A percentile compares a stretch with the other conserved stretches of the same genome.
Conservation (phyloP, 2,888 invertebrate genomes). For the Fragum sueziense region DNA sequence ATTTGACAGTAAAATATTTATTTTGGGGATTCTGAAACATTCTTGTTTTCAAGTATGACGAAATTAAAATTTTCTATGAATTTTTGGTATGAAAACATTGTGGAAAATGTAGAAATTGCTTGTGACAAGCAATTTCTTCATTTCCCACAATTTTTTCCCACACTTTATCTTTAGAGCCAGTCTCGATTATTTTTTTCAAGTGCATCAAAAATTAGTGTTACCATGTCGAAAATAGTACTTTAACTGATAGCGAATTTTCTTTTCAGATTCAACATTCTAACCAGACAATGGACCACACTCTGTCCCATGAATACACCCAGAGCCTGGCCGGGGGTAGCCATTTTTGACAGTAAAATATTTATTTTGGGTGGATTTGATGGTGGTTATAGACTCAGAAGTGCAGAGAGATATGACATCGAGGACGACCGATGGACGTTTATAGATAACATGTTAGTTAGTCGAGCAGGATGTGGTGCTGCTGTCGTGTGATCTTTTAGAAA, state of each 20-base stretch:
- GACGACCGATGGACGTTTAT: constrained; percentile 90
- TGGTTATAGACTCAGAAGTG: constrained; percentile 94
- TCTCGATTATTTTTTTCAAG: too few relatives aligned
- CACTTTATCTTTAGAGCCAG: background rate
- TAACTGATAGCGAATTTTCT: background rate
- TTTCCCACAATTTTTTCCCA: background rate
- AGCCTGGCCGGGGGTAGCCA: constrained; percentile 79
- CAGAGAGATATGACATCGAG: constrained; percentile 93
- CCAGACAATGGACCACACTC: constrained; percentile 79
- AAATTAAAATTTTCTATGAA: too few relatives aligned
- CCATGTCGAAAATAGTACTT: too few relatives aligned
- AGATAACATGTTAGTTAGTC: constrained; percentile 92
- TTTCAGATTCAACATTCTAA: constrained; percentile 77
- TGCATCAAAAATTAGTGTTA: too few relatives aligned
- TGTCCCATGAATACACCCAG: constrained; percentile 79
- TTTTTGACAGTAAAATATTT: constrained; percentile 78
- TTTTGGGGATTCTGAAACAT: too few relatives aligned
- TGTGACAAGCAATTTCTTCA: background rate
- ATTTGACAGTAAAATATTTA: constrained; percentile 77
- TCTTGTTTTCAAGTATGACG: too few relatives aligned
- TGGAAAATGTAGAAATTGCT: background rate
- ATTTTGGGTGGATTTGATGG: constrained; percentile 95
- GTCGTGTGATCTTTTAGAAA: constrained; percentile 82
- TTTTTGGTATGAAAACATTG: background rate
- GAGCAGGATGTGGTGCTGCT: constrained; percentile 96